These are phyloP conservation scores for Sarcophaga caerulescens DNA, from an alignment of 2,888 invertebrate genomes.

Conservation along the genomic window DNA sequence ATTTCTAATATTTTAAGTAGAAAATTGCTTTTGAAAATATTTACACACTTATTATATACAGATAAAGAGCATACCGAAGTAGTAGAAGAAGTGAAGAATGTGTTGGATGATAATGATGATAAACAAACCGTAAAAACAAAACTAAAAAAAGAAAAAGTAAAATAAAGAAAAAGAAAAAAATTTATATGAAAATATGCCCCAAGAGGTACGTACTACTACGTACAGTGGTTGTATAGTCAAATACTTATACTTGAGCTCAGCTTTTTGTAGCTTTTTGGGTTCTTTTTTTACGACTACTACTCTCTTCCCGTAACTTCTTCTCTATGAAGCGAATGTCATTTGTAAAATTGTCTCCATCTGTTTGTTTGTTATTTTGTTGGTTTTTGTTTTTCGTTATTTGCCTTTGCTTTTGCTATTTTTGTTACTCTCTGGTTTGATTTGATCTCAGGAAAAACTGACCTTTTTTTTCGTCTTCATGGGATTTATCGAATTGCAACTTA, in stretches of 20 bases:
- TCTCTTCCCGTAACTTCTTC: conserved; percentile 2
- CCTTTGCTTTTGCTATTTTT: not conserved
- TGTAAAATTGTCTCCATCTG: conserved; percentile 73
- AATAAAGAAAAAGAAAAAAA: conserved; percentile 9
- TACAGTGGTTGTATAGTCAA: not conserved
- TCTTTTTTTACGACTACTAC: not conserved
- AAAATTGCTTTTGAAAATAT: conserved; percentile 77
- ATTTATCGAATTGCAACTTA: conserved; percentile 5
- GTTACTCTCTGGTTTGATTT: not conserved
- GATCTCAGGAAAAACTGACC: conserved; percentile 38
- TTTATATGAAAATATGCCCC: conserved; percentile 51
- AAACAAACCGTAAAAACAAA: conserved; percentile 17
- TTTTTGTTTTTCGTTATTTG: not conserved
- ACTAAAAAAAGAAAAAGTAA: no score
- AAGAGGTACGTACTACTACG: not conserved
- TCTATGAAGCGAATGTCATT: conserved; percentile 42
- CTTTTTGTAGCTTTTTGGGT: not conserved
- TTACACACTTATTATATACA: conserved; percentile 72
- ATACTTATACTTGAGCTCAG: not conserved
- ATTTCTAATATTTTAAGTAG: conserved; percentile 73
- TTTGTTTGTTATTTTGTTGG: not conserved
- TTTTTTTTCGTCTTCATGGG: conserved; percentile 37
- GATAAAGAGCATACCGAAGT: conserved; percentile 72
- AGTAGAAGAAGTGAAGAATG: conserved; percentile 16
- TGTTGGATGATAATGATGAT: conserved; percentile 37